phyloP scores from a whole-genome alignment of 1,140 invertebrate genomes.

The Littorina saxatilis region DNA sequence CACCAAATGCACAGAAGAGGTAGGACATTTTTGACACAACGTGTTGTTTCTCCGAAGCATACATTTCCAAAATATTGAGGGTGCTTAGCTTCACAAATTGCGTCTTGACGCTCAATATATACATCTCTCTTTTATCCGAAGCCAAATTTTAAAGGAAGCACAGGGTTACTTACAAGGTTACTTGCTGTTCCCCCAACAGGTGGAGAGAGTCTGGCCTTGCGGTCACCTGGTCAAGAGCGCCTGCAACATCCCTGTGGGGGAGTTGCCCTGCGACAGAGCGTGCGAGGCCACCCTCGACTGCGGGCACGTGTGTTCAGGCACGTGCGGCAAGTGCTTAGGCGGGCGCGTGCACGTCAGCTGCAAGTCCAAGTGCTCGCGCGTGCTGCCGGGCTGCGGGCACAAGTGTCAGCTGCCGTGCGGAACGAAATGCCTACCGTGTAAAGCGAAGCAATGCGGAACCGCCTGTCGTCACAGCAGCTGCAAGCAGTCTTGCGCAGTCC shows the following conservation, averaged over 20 bases:
- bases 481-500: slow-evolving; percentile 75
- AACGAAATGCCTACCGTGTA: slow-evolving; percentile 80
- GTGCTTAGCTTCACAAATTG: too few relatives aligned
- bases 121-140: too few relatives aligned
- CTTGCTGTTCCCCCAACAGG: slow-evolving; percentile 80
- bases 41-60: too few relatives aligned
- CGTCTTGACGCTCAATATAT: too few relatives aligned
- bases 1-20: slow-evolving; percentile 52
- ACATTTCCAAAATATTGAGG: slow-evolving; percentile 76
- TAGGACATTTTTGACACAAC: background rate
- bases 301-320: slow-evolving; percentile 62
- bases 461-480: slow-evolving; percentile 80
- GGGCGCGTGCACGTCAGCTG: slow-evolving; percentile 80
- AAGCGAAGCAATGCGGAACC: slow-evolving; percentile 79
- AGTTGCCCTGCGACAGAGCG: slow-evolving; percentile 39
- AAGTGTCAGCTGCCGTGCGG: slow-evolving; percentile 60
- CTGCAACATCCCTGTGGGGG: slow-evolving; percentile 55
- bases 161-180: too few relatives aligned
- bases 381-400: slow-evolving; percentile 72
- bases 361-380: slow-evolving; percentile 60
- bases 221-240: slow-evolving; percentile 65
- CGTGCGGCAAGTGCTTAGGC: slow-evolving; percentile 77
- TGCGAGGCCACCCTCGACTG: slow-evolving; percentile 54
- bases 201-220: slow-evolving; percentile 63
- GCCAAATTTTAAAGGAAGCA: too few relatives aligned